A percentile compares a stretch with the other conserved stretches of the same genome.
phyloP scores from a whole-genome alignment of 2,113 vertebrate species.

The Erpornis zantholeuca region DNA sequence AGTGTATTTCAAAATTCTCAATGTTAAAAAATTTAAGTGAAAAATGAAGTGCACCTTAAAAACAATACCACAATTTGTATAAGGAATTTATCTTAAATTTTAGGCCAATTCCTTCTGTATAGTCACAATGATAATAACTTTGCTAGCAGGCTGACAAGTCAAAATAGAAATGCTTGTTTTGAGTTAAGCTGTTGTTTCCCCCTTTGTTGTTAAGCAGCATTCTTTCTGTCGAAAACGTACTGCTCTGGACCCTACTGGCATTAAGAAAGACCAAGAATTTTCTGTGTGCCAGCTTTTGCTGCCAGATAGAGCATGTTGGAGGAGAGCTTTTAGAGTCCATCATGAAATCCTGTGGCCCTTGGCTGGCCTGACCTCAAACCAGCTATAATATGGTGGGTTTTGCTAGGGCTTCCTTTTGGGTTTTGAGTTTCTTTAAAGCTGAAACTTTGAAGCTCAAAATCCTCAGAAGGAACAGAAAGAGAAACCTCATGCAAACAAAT shows the following conservation, averaged over 20 bases:
- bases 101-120: neutral
- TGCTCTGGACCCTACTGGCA: neutral
- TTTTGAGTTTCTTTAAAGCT: conserved; percentile 44
- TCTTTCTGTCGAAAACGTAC: neutral
- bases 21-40: neutral
- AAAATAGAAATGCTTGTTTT: neutral
- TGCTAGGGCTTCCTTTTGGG: neutral
- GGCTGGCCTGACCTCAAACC: neutral
- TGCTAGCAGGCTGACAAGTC: neutral
- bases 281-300: neutral
- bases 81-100: neutral
- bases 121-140: neutral
- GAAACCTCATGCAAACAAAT: conserved; percentile 63
- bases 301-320: neutral
- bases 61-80: neutral
- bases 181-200: neutral
- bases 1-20: neutral
- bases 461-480: conserved; percentile 38
- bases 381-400: neutral
- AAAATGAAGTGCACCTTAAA: neutral
- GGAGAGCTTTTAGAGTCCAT: neutral
- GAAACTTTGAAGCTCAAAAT: conserved; percentile 56
- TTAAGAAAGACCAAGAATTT: neutral
- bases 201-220: neutral
- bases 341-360: neutral